Evolutionary conservation across 1,140 invertebrate genomes (phyloP).

Genomic region (Dolichoris vasculosae): DNA sequence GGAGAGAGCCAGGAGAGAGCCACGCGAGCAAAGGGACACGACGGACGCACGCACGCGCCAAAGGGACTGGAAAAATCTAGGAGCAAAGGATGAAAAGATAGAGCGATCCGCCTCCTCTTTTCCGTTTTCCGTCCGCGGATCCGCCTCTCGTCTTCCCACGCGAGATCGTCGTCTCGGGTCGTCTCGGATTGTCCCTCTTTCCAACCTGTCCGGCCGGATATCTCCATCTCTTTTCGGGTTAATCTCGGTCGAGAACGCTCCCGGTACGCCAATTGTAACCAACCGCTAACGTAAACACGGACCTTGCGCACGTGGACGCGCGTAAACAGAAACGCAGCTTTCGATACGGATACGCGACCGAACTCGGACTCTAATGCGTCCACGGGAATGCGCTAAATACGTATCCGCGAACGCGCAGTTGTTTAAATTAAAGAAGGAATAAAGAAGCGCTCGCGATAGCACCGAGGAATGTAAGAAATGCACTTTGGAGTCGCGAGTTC

Average conservation of each 20-base stretch:
- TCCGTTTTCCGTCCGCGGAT: background rate
- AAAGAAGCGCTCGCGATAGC: background rate
- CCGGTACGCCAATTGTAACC: too few species aligned
- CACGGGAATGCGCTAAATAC: background rate
- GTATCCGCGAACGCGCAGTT: background rate
- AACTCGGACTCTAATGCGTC: background rate
- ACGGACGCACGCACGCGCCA: background rate
- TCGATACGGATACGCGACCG: background rate
- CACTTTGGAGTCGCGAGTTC: too few species aligned
- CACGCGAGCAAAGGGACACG: background rate
- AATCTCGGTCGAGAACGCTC: too few species aligned
- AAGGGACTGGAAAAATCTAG: background rate
- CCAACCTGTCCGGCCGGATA: background rate
- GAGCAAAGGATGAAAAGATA: background rate
- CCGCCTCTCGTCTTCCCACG: background rate
- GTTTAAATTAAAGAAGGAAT: background rate
- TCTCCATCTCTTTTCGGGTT: slow-evolving; percentile 20
- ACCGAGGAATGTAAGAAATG: background rate
- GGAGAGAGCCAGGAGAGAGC: background rate
- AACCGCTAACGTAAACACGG: background rate
- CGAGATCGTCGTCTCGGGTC: background rate
- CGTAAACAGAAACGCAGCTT: too few species aligned
- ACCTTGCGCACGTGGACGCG: background rate
- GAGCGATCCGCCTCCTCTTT: background rate
- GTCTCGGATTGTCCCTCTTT: background rate